These are phyloP conservation scores for Arnoldichthys spilopterus DNA, from an alignment of 2,797 vertebrate species.

Conservation along the genomic window DNA sequence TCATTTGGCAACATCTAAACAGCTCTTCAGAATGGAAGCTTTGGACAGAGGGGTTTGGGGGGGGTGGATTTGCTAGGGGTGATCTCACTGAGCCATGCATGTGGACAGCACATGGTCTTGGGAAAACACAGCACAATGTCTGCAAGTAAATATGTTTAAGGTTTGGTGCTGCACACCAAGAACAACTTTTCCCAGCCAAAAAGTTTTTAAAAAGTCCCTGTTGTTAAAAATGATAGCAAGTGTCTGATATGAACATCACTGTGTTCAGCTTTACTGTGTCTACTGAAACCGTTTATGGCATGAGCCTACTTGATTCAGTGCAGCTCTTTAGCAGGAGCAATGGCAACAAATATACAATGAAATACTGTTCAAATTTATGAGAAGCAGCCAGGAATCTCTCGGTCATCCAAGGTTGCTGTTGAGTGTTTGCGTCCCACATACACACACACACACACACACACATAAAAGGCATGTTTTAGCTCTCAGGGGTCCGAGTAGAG, in stretches of 20 bases:
- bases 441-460: too few relatives aligned
- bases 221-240: background rate
- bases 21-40: conserved; percentile 69
- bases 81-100: conserved; percentile 72
- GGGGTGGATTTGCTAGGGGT: conserved; percentile 55
- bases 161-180: background rate
- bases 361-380: conserved; percentile 33
- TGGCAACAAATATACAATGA: conserved; percentile 27
- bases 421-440: conserved; percentile 47
- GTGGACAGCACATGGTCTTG: conserved; percentile 74
- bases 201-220: background rate
- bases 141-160: conserved; percentile 33
- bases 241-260: conserved; percentile 13
- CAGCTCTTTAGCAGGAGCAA: background rate
- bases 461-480: conserved; percentile 48
- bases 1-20: conserved; percentile 70
- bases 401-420: conserved; percentile 56
- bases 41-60: conserved; percentile 57
- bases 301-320: conserved; percentile 4
- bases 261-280: background rate
- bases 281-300: background rate
- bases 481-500: conserved; percentile 21
- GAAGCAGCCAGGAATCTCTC: conserved; percentile 40
- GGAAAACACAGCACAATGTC: conserved; percentile 67
- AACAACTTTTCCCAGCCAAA: conserved; percentile 1